Percentiles rank a stretch among this genome's conserved stretches.
phyloP scores from a whole-genome alignment of 2,113 vertebrate species.

The Melospiza melodia region DNA sequence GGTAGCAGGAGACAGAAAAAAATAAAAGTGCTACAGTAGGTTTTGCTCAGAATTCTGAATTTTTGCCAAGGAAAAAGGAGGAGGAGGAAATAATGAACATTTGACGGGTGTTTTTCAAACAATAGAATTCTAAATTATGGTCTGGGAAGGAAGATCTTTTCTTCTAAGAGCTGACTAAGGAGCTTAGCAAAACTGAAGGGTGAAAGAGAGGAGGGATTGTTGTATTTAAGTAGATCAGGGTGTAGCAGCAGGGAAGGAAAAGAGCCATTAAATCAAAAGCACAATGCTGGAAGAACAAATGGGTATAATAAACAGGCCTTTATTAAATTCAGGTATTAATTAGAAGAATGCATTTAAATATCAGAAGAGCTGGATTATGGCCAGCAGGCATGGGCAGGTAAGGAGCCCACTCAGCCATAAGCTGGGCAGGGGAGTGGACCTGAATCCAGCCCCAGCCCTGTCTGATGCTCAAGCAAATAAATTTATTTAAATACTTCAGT shows the following conservation, averaged over 20 bases:
- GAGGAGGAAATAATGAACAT: constrained; percentile 37
- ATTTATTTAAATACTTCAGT: not conserved
- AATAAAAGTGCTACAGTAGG: not conserved
- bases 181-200: constrained; percentile 48
- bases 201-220: constrained; percentile 13
- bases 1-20: not conserved
- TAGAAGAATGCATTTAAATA: not conserved
- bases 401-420: not conserved
- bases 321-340: constrained; percentile 28
- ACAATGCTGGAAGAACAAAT: constrained; percentile 31
- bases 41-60: constrained; percentile 10
- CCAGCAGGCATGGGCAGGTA: not conserved
- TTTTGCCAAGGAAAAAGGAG: constrained; percentile 10
- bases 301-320: not conserved
- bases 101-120: constrained; percentile 11
- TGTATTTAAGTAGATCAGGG: constrained; percentile 18
- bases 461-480: not conserved
- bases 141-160: constrained; percentile 24
- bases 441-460: not conserved
- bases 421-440: no score
- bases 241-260: constrained; percentile 5
- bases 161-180: constrained; percentile 21
- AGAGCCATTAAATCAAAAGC: constrained; percentile 11
- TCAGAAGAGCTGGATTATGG: not conserved
- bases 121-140: not conserved